Conservation (phyloP, 1,140 invertebrate genomes). For the Lasioglossum albipes region DNA sequence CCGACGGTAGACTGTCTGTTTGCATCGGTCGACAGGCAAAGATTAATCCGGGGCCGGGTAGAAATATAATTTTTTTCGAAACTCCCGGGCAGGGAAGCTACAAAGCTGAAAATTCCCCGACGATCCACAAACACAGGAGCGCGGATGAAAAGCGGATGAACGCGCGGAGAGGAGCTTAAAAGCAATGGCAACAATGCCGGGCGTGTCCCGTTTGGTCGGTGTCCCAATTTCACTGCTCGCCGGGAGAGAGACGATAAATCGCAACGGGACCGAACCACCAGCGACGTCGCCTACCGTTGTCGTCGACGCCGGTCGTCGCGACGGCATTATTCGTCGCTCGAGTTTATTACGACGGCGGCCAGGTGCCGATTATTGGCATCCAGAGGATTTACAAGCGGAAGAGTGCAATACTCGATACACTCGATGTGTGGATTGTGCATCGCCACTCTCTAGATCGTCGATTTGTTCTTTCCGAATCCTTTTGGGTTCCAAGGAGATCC, state of each 20-base stretch:
- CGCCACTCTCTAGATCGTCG: no score
- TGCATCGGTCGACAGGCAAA: no score
- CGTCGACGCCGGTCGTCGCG: slow-evolving; percentile 8
- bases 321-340: slow-evolving; percentile 45
- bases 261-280: neutral
- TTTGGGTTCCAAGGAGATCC: no score
- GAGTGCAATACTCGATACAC: neutral
- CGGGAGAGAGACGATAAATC: slow-evolving; percentile 44
- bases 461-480: no score
- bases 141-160: neutral
- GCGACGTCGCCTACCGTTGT: no score
- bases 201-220: slow-evolving; percentile 42
- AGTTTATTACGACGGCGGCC: slow-evolving; percentile 35
- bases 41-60: no score
- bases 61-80: no score
- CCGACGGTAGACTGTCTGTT: no score
- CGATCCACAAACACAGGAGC: slow-evolving; percentile 6
- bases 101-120: neutral
- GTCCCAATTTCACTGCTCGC: slow-evolving; percentile 41
- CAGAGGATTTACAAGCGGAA: slow-evolving; percentile 3
- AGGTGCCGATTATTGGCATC: slow-evolving; percentile 25
- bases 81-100: neutral
- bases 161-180: slow-evolving; percentile 22
- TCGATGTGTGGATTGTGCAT: no score
- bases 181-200: slow-evolving; percentile 45